Evolutionary conservation across 92 coral and sea anemone species (phyloP).

Genomic region (Palythoa grandiflora): DNA sequence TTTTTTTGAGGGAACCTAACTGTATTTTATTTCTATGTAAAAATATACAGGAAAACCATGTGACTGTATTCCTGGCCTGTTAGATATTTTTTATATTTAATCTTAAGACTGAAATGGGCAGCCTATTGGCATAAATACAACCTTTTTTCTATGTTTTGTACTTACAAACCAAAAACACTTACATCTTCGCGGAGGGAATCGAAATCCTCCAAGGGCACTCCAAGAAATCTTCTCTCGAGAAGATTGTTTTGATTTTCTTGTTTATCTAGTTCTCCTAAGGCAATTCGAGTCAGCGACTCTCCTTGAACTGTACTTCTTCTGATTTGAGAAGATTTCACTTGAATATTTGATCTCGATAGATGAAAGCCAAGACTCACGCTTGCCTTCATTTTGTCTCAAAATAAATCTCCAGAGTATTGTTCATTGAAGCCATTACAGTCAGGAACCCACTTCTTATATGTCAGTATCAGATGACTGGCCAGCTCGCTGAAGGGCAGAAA

Average conservation of each 20-base stretch:
- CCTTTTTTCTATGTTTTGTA: background rate
- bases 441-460: background rate
- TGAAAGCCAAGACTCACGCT: slow-evolving; percentile 79
- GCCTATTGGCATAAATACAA: background rate
- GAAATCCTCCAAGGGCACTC: slow-evolving; percentile 83
- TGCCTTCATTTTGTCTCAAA: slow-evolving; percentile 72
- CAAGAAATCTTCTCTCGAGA: slow-evolving; percentile 13
- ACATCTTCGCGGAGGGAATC: slow-evolving; percentile 75
- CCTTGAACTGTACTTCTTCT: background rate
- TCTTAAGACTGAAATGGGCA: slow-evolving; percentile 18
- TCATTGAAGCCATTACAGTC: slow-evolving; percentile 3
- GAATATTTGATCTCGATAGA: background rate
- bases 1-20: too few species aligned
- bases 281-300: slow-evolving; percentile 3
- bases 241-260: slow-evolving; percentile 11
- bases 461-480: background rate
- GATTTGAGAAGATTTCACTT: slow-evolving; percentile 14
- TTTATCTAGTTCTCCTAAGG: background rate
- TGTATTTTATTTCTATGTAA: background rate
- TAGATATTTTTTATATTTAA: background rate
- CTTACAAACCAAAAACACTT: slow-evolving; percentile 39
- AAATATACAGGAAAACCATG: background rate
- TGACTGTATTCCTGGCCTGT: background rate
- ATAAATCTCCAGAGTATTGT: background rate
- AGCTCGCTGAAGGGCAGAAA: slow-evolving; percentile 27